These are phyloP conservation scores for Parotocinclus haroldoi DNA, from an alignment of 2,797 vertebrate genomes.

Conservation along the genomic window DNA sequence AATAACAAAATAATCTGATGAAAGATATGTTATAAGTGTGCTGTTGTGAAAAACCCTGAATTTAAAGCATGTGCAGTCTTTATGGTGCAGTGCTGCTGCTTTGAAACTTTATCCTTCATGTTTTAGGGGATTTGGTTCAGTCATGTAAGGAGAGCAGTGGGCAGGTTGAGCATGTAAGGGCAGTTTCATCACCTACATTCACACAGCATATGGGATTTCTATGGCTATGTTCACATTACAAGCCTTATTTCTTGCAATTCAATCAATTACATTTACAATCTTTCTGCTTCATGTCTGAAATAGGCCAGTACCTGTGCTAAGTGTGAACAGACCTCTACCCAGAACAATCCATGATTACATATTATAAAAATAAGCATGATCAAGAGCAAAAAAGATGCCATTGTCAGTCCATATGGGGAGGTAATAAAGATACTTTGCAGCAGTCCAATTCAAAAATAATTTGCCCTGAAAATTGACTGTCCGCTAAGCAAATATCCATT, in stretches of 20 bases:
- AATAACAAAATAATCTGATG: slow-evolving; percentile 18
- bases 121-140: slow-evolving; percentile 53
- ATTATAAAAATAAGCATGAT: not conserved
- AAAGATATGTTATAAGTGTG: slow-evolving; percentile 38
- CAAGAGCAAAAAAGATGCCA: not conserved
- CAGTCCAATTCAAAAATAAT: not conserved
- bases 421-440: not conserved
- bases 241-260: not conserved
- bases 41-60: slow-evolving; percentile 49
- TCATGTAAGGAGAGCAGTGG: slow-evolving; percentile 47
- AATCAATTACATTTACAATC: not conserved
- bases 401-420: not conserved
- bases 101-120: slow-evolving; percentile 68
- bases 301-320: too few species aligned
- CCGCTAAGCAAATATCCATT: not conserved
- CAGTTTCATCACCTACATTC: slow-evolving; percentile 41
- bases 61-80: slow-evolving; percentile 55
- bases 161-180: slow-evolving; percentile 48
- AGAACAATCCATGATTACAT: not conserved
- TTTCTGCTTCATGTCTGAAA: not conserved
- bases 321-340: too few species aligned
- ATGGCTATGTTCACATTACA: slow-evolving; percentile 18
- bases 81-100: slow-evolving; percentile 70
- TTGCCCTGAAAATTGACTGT: not conserved
- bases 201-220: slow-evolving; percentile 35